phyloP scores from a whole-genome alignment of 2,113 vertebrate genomes.

The Gallinago jamesoni region DNA sequence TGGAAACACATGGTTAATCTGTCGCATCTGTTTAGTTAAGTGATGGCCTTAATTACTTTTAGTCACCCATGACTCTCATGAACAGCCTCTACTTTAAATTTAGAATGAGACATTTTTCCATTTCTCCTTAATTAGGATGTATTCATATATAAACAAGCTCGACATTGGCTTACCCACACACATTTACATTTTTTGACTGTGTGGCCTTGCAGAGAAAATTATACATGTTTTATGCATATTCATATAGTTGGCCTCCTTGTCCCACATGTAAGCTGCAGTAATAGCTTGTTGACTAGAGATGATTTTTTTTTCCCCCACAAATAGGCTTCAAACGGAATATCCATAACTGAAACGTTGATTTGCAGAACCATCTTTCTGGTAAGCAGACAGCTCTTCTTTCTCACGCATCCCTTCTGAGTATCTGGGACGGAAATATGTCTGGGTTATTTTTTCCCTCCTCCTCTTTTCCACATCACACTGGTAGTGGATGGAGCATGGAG shows the following conservation, averaged over 20 bases:
- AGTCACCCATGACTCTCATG: not conserved
- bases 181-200: not conserved
- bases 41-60: not conserved
- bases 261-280: not conserved
- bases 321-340: not conserved
- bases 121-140: constrained; percentile 7
- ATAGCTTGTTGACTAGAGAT: not conserved
- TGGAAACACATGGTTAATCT: not conserved
- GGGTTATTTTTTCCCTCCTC: not conserved
- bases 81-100: not conserved
- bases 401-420: accelerated
- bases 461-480: not conserved
- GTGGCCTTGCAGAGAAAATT: not conserved
- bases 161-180: not conserved
- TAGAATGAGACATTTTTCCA: not conserved
- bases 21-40: constrained; percentile 1
- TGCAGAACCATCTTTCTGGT: not conserved
- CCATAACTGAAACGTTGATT: not conserved
- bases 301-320: not conserved
- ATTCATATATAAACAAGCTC: not conserved
- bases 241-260: not conserved
- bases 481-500: not conserved
- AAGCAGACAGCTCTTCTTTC: not conserved
- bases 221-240: not conserved
- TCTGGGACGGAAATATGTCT: accelerated